Evolutionary conservation across 2,113 vertebrate species (phyloP).

Genomic region (Cyanoramphus novaezelandiae): DNA sequence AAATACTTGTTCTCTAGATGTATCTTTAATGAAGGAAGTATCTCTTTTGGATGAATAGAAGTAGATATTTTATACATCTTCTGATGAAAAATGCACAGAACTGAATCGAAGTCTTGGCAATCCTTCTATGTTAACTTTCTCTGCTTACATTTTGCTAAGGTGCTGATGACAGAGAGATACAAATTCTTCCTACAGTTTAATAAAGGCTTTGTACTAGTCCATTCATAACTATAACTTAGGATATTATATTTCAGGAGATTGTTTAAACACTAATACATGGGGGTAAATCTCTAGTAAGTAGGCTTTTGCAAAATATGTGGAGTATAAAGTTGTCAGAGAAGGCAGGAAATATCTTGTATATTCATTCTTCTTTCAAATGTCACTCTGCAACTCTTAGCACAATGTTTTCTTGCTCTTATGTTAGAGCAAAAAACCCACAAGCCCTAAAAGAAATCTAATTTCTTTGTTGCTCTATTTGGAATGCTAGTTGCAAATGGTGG

Average conservation of each 20-base stretch:
- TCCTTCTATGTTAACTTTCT: neutral
- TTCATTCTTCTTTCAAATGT: neutral
- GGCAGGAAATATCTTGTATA: neutral
- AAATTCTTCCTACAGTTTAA: neutral
- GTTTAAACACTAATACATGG: neutral
- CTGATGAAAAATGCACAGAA: neutral
- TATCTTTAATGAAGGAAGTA: neutral
- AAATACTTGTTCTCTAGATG: neutral
- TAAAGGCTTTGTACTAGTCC: neutral
- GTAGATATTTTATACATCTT: neutral
- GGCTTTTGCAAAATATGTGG: neutral
- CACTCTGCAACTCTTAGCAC: neutral
- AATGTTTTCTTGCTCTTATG: neutral
- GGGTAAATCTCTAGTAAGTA: neutral
- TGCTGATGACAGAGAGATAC: neutral
- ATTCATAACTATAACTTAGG: neutral
- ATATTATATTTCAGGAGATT: neutral
- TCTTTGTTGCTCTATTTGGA: neutral
- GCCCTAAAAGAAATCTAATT: neutral
- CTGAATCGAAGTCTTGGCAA: neutral
- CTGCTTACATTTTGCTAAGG: neutral
- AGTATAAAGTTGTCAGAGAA: neutral
- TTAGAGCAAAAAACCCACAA: neutral
- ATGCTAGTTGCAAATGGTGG: neutral
- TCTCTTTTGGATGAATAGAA: neutral